phyloP scores from a whole-genome alignment of 2,113 vertebrate species.

The Orcinus orca region DNA sequence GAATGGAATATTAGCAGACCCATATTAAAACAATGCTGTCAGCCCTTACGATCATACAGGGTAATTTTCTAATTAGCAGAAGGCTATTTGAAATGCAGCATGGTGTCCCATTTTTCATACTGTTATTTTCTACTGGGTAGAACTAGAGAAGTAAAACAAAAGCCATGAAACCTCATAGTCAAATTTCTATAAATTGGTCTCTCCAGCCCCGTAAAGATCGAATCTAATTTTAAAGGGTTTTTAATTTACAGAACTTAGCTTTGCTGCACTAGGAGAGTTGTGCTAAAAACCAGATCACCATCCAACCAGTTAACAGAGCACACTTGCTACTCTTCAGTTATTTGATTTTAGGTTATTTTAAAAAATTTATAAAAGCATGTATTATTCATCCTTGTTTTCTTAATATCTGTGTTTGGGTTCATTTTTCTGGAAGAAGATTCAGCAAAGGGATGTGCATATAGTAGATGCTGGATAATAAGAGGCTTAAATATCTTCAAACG shows the following conservation, averaged over 20 bases:
- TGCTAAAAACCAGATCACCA: not conserved
- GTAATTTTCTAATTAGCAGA: slow-evolving; percentile 64
- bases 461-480: not conserved
- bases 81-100: not conserved
- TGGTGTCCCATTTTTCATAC: slow-evolving; percentile 44
- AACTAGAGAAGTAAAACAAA: slow-evolving; percentile 45
- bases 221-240: slow-evolving; percentile 47
- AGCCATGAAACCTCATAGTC: not conserved
- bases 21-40: slow-evolving; percentile 34
- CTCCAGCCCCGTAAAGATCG: slow-evolving; percentile 10
- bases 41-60: not conserved
- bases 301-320: not conserved
- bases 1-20: slow-evolving; percentile 58
- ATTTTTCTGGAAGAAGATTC: not conserved
- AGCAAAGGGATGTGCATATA: not conserved
- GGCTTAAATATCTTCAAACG: not conserved
- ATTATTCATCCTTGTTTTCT: slow-evolving; percentile 5
- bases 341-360: not conserved
- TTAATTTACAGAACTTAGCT: slow-evolving; percentile 31
- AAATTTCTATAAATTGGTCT: not conserved
- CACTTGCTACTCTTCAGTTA: not conserved
- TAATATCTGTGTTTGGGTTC: not conserved
- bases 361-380: not conserved
- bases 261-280: not conserved
- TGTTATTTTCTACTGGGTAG: slow-evolving; percentile 44